phyloP scores from a whole-genome alignment of 2,113 vertebrate genomes.

The Tragelaphus strepsiceros region DNA sequence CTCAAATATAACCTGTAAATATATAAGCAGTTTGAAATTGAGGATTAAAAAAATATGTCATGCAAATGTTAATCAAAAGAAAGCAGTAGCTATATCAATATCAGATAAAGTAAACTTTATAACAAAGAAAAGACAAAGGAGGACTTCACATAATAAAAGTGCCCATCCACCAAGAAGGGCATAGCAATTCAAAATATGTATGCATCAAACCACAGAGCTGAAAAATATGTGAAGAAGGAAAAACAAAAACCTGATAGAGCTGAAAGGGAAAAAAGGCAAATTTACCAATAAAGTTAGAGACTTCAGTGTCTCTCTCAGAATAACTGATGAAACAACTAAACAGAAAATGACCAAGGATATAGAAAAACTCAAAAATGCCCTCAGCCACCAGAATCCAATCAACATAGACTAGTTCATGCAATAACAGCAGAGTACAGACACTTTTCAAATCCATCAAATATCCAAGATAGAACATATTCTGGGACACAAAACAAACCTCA shows the following conservation, averaged over 20 bases:
- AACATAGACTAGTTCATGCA: not conserved
- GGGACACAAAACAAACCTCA: not conserved
- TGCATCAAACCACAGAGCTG: not conserved
- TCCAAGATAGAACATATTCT: not conserved
- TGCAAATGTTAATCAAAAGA: not conserved
- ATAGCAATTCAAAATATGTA: not conserved
- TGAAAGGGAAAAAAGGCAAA: not conserved
- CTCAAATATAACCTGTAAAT: not conserved
- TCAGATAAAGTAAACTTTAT: not conserved
- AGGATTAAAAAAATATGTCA: not conserved
- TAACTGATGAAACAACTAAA: not conserved
- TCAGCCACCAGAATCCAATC: not conserved
- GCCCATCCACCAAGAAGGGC: not conserved
- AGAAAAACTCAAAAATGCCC: not conserved
- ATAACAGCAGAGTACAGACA: not conserved
- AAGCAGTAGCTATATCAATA: not conserved
- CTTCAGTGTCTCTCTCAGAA: not conserved
- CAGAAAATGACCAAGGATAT: not conserved
- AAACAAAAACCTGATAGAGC: not conserved
- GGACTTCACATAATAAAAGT: not conserved
- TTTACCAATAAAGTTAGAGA: not conserved
- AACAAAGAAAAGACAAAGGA: not conserved
- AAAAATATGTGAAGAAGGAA: not conserved
- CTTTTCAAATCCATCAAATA: not conserved
- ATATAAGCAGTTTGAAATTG: not conserved